phyloP scores from a whole-genome alignment of 2,797 vertebrate species.

The Ciconia nigra region DNA sequence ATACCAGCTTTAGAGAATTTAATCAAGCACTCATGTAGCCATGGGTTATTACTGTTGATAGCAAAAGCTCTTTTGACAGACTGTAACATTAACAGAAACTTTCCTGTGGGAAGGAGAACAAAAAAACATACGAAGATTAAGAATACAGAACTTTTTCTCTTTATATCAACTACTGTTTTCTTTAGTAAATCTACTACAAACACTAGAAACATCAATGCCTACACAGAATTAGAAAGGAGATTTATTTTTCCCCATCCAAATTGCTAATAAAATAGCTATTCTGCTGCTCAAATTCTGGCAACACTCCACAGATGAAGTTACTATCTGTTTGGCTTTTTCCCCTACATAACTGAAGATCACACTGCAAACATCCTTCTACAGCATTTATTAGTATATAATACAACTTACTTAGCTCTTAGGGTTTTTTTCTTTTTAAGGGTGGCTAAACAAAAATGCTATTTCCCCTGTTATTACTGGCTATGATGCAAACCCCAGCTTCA shows the following conservation, averaged over 20 bases:
- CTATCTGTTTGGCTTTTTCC: background rate
- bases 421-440: background rate
- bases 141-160: background rate
- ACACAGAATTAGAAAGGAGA: background rate
- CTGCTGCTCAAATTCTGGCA: background rate
- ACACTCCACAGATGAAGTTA: background rate
- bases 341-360: background rate
- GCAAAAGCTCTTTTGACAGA: constrained; percentile 81
- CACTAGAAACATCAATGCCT: background rate
- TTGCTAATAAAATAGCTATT: background rate
- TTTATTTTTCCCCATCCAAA: background rate
- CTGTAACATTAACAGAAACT: constrained; percentile 82
- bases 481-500: background rate
- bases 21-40: constrained; percentile 83
- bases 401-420: background rate
- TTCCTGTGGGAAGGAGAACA: constrained; percentile 65
- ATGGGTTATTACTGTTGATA: constrained; percentile 76
- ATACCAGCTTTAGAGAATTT: constrained; percentile 80
- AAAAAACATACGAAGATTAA: background rate
- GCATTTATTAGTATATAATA: background rate
- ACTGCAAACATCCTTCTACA: background rate
- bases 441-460: background rate
- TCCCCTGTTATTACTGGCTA: background rate
- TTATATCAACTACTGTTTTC: background rate
- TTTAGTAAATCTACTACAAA: background rate